Percentiles rank a stretch among this genome's conserved stretches.
Conservation (phyloP, 2,888 invertebrate species). For the Heliconius ethilla region DNA sequence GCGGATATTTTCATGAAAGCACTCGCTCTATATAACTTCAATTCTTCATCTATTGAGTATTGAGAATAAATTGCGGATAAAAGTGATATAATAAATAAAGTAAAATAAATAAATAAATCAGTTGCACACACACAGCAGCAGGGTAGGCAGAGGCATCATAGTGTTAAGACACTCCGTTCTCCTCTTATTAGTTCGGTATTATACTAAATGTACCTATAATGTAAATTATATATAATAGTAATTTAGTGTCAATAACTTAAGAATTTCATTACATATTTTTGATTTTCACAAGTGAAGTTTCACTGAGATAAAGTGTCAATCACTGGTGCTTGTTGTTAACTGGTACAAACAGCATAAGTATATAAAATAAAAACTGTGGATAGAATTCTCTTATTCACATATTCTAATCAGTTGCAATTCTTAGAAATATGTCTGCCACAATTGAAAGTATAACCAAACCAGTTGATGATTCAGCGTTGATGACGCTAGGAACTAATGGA, state of each 20-base stretch:
- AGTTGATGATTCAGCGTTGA: constrained; percentile 67
- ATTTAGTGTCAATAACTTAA: neutral
- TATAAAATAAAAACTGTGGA: neutral
- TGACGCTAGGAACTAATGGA: constrained; percentile 63
- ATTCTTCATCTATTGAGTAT: too few species aligned
- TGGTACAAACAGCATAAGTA: neutral
- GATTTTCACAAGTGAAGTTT: neutral
- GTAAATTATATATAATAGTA: too few species aligned
- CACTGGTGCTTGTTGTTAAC: neutral
- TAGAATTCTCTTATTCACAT: constrained; percentile 45
- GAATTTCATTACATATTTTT: neutral
- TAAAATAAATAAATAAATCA: too few species aligned
- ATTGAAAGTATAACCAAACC: constrained; percentile 55
- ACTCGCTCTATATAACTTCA: too few species aligned
- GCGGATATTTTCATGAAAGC: too few species aligned
- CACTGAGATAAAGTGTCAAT: neutral
- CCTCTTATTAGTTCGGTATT: too few species aligned
- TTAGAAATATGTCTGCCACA: constrained; percentile 63
- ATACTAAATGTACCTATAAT: too few species aligned
- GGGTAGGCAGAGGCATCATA: too few species aligned
- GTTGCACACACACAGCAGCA: too few species aligned
- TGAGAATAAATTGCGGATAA: too few species aligned
- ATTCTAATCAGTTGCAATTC: constrained; percentile 61
- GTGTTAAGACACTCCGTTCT: too few species aligned
- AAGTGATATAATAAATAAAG: too few species aligned